Conservation (phyloP, 2,113 vertebrate species). For the Neolamprologus modestus region DNA sequence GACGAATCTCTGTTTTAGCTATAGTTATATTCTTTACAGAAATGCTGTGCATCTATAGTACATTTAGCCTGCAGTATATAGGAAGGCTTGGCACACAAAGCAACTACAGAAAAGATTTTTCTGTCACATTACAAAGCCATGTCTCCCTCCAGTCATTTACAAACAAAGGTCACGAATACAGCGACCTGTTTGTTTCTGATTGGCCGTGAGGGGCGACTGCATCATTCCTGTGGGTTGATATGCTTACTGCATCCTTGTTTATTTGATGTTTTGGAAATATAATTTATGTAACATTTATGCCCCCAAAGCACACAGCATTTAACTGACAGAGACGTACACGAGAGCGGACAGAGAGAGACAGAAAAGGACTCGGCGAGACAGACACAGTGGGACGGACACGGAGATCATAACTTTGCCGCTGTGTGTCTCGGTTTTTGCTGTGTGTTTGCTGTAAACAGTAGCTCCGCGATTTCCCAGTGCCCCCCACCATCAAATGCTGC, state of each 20-base stretch:
- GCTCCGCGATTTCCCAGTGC: conserved; percentile 29
- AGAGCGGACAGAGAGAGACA: neutral
- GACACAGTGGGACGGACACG: neutral
- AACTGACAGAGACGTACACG: conserved; percentile 15
- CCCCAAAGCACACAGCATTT: neutral
- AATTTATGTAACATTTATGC: neutral
- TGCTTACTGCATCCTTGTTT: conserved; percentile 1
- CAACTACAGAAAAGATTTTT: neutral
- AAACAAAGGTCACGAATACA: conserved; percentile 4
- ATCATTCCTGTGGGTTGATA: neutral
- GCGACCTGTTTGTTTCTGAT: neutral
- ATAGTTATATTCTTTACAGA: neutral
- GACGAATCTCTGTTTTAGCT: neutral
- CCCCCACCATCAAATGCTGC: neutral
- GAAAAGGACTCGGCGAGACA: neutral
- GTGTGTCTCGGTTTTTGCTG: neutral
- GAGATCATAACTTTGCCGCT: conserved; percentile 8
- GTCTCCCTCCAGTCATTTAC: conserved; percentile 1
- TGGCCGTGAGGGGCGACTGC: neutral
- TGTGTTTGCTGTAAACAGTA: conserved; percentile 24
- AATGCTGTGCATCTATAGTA: neutral
- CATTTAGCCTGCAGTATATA: neutral
- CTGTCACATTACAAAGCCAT: neutral
- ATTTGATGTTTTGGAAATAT: conserved; percentile 2
- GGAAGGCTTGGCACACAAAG: neutral